Evolutionary conservation across 2,888 invertebrate species (phyloP).

Genomic region (Bruchidius siliquastri): DNA sequence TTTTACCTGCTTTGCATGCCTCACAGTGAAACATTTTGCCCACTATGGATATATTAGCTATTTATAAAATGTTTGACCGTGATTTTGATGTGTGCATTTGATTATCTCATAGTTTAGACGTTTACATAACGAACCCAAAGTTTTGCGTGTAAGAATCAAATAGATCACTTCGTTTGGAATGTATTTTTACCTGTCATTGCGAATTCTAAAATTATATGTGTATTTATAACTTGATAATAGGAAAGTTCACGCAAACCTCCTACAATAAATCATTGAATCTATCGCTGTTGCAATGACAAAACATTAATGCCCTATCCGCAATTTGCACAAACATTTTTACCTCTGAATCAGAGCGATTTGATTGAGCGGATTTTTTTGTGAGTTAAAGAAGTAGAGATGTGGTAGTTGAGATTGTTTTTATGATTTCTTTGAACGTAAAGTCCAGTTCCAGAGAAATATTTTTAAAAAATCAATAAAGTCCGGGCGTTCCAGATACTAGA

Average conservation of each 20-base stretch:
- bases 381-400: not conserved
- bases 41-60: slow-evolving; percentile 1
- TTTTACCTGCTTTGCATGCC: slow-evolving; percentile 15
- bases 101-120: not conserved
- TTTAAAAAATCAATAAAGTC: slow-evolving; percentile 42
- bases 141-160: not conserved
- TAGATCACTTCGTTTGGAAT: not conserved
- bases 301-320: too few species aligned
- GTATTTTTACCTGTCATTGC: slow-evolving; percentile 23
- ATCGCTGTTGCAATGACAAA: too few species aligned
- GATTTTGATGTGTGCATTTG: not conserved
- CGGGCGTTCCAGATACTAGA: slow-evolving; percentile 36
- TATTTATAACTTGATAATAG: slow-evolving; percentile 17
- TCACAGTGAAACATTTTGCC: slow-evolving; percentile 9
- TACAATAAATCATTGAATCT: slow-evolving; percentile 1
- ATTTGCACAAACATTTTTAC: not conserved
- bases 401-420: not conserved
- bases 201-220: slow-evolving; percentile 18
- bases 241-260: slow-evolving; percentile 7
- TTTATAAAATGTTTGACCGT: not conserved
- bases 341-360: not conserved
- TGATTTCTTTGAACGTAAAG: not conserved
- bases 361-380: not conserved
- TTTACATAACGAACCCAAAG: not conserved
- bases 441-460: not conserved